Base-by-base conservation (phyloP, 1,140 invertebrate species). In the Musca vetustissima region DNA sequence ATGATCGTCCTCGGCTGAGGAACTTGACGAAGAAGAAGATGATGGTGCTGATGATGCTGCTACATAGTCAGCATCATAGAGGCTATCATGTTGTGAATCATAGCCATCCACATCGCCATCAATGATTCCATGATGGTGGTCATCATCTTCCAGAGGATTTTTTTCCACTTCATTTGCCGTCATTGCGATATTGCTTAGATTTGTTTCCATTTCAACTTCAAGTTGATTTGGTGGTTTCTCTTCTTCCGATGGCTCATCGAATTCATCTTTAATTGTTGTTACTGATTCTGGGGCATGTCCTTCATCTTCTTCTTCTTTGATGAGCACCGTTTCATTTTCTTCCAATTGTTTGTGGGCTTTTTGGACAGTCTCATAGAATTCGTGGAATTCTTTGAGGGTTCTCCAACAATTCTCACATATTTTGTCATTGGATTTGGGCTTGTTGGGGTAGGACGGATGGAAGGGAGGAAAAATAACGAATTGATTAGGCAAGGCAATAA, bases 361-460 rank as follows among this genome's bases (percentile, higher is more conserved):
- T 66, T 80, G 72, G 52, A 77, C 77, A n/a, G 74, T 76, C 43
- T 78, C 59, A 53, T 80, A 80, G 52, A 80, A 80, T 59, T 80
- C 75, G 36, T 80, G 78, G 25, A 80, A 80, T 59, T 80, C 76
- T 7, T 74, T 76, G n/a, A 80, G 76, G 36, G 1, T 78, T 2
- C 73, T 74, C 78, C 78, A 80, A 69, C 78, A 80, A 21, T 75
- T 70, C 66, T 75, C 74, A 67, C 78, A 80, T 52, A 80, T 78
- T 14, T 74, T 55, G 53, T 57, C 28, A 55, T 28, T 53, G 7
- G 43, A 8, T 9, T 48, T 6, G 4, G 66, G 69, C 69, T 70
- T 28, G n/a, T n/a, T n/a, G n/a, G n/a, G n/a, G n/a, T n/a, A n/a
- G n/a, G n/a, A n/a, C n/a, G n/a, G n/a, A n/a, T n/a, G n/a, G n/a